Evolutionary conservation across 2,797 vertebrate genomes (phyloP).

Genomic region (Pteronotus mesoamericanus): DNA sequence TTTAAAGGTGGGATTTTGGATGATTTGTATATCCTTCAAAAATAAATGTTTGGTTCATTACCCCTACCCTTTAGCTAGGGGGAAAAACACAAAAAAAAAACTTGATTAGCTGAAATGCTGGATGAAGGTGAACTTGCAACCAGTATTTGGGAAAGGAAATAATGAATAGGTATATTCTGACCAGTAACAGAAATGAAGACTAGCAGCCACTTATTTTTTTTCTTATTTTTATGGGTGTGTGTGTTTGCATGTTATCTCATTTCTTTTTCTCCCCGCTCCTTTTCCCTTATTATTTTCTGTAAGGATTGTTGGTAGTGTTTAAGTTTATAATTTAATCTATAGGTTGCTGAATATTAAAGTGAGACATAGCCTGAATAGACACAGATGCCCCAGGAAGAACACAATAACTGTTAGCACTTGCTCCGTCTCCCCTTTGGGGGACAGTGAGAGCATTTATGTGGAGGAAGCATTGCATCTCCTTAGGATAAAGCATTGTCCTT

Average conservation of each 20-base stretch:
- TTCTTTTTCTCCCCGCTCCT: neutral
- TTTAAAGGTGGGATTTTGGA: neutral
- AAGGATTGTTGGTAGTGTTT: neutral
- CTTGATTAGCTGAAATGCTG: neutral
- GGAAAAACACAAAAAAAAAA: neutral
- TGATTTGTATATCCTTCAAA: neutral
- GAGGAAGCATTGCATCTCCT: neutral
- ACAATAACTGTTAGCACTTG: neutral
- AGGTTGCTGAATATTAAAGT: neutral
- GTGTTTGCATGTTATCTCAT: neutral
- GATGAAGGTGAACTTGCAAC: neutral
- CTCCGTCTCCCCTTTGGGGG: neutral
- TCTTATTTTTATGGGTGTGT: neutral
- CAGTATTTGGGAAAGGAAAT: neutral
- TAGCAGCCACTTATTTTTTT: neutral
- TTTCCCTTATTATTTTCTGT: neutral
- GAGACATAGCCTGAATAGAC: neutral
- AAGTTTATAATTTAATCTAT: neutral
- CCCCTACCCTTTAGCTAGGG: neutral
- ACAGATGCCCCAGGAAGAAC: neutral
- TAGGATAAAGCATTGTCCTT: neutral
- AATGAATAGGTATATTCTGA: neutral
- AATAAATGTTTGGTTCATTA: neutral
- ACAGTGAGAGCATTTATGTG: neutral
- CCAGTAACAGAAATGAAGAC: neutral